Conservation (phyloP, 1,140 invertebrate species). For the Littorina saxatilis region DNA sequence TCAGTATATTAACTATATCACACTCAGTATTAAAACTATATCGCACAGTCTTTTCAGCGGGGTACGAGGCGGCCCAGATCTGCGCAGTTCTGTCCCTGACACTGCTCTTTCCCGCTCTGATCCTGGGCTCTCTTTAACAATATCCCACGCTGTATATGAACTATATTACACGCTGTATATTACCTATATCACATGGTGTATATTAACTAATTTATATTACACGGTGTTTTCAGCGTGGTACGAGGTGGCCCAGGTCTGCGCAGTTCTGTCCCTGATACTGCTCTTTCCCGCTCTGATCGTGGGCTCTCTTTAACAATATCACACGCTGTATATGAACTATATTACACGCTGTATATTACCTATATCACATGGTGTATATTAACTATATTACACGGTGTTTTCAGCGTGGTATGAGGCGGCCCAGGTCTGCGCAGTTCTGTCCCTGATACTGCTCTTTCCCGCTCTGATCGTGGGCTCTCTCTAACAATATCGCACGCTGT, state of each 20-base stretch:
- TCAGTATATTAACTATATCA: too few species aligned
- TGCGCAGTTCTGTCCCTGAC: constrained; percentile 11
- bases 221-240: constrained; percentile 30
- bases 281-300: constrained; percentile 6
- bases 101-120: background rate
- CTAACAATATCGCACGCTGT: too few species aligned
- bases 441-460: constrained; percentile 8
- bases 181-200: too few species aligned
- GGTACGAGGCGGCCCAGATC: constrained; percentile 36
- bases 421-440: constrained; percentile 27
- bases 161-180: too few species aligned
- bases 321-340: too few species aligned
- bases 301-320: constrained; percentile 11
- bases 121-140: constrained; percentile 13
- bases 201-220: too few species aligned
- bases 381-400: too few species aligned
- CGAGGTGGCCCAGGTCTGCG: constrained; percentile 30
- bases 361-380: too few species aligned
- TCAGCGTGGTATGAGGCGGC: constrained; percentile 31
- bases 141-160: too few species aligned
- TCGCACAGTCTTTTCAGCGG: constrained; percentile 18
- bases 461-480: constrained; percentile 1
- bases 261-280: constrained; percentile 15
- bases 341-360: too few species aligned
- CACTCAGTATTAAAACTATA: too few species aligned